Conservation (phyloP, 2,888 invertebrate species). For the Drosophila monieri region DNA sequence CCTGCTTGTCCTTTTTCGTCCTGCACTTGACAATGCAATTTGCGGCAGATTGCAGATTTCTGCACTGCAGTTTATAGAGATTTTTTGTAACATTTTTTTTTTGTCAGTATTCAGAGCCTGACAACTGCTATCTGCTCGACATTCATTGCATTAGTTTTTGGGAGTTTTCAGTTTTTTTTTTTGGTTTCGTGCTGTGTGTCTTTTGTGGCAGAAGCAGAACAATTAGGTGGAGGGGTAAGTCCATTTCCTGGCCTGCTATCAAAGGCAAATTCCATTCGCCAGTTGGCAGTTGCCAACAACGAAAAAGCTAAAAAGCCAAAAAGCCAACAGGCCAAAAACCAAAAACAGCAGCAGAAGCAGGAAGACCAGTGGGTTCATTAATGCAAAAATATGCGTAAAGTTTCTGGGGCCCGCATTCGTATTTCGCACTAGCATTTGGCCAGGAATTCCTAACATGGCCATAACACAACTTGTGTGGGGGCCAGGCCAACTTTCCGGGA, state of each 20-base stretch:
- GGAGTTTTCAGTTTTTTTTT: not conserved
- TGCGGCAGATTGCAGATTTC: conserved; percentile 21
- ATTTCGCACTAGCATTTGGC: conserved; percentile 2
- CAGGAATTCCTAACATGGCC: conserved; percentile 6
- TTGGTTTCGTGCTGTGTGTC: not conserved
- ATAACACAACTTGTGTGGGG: not conserved
- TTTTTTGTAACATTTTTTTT: not conserved
- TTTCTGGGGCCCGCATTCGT: conserved; percentile 16
- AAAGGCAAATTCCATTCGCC: conserved; percentile 15
- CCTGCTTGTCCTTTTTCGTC: conserved; percentile 6
- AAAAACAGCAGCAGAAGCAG: not conserved
- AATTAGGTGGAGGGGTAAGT: conserved; percentile 18
- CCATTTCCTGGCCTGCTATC: conserved; percentile 11
- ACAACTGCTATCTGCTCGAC: conserved; percentile 17
- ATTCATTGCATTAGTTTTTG: conserved; percentile 52
- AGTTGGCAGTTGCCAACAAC: not conserved
- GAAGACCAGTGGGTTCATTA: conserved; percentile 18
- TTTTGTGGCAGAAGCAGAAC: conserved; percentile 5
- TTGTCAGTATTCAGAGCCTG: not conserved
- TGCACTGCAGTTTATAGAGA: conserved; percentile 3
- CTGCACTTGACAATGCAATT: conserved; percentile 64
- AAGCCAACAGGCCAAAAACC: conserved; percentile 1
- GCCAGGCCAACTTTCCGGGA: conserved; percentile 1
- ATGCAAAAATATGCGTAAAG: conserved; percentile 46
- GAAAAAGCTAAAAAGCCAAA: not conserved